Conservation (phyloP, 1,140 invertebrate species). For the Chionoecetes opilio region DNA sequence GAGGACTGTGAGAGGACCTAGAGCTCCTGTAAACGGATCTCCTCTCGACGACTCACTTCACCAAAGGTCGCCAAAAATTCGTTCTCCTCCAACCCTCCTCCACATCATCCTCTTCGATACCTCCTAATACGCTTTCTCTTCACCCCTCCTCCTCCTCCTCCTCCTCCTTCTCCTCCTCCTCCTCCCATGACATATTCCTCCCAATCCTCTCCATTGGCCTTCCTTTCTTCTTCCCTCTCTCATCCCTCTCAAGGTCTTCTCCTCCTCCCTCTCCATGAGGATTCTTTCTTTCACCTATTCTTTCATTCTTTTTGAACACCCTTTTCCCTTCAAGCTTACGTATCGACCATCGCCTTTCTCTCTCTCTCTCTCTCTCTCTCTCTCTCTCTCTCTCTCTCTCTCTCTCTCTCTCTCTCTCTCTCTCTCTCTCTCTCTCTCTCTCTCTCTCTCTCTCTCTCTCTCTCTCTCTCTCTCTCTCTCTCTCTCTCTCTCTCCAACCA, state of each 20-base stretch:
- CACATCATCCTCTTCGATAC: neutral
- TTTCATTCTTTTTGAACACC: neutral
- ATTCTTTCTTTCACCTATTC: neutral
- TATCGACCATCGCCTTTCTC: neutral
- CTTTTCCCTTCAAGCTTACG: neutral
- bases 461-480: neutral
- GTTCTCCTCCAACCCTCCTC: neutral
- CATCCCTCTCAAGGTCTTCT: neutral
- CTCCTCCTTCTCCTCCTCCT: neutral
- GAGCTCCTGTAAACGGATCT: no score
- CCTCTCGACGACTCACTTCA: no score
- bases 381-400: slow-evolving; percentile 15
- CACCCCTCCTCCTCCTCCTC: neutral
- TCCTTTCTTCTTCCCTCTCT: neutral
- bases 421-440: no score
- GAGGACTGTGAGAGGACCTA: no score
- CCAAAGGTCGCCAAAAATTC: neutral
- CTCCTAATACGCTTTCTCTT: neutral
- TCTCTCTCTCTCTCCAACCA: no score
- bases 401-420: neutral
- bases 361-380: slow-evolving; percentile 27
- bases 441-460: neutral
- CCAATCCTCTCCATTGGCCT: neutral
- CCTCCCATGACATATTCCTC: neutral
- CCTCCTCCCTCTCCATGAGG: neutral